These are phyloP conservation scores for Temnopleurus reevesii DNA, from an alignment of 53 echinoderm and acorn worm species.

Conservation along the genomic window DNA sequence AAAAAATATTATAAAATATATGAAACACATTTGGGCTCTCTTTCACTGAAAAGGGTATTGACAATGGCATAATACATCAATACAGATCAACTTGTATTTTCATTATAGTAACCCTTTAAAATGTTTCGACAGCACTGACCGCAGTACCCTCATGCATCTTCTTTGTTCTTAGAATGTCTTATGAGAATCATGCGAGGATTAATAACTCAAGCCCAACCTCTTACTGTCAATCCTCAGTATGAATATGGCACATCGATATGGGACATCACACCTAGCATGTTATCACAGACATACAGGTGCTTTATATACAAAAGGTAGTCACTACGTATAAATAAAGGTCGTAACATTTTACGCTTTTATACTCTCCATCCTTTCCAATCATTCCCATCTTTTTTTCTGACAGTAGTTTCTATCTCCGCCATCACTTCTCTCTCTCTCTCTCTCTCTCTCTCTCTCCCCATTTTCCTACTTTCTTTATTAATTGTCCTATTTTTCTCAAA, in stretches of 20 bases:
- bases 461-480: constrained; percentile 1
- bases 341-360: too few species aligned
- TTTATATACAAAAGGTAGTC: background rate
- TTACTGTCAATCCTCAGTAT: background rate
- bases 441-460: background rate
- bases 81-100: too few species aligned
- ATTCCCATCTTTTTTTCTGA: background rate
- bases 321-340: too few species aligned
- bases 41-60: too few species aligned
- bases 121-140: too few species aligned
- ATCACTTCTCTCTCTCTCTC: background rate
- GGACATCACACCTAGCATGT: background rate
- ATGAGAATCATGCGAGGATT: background rate
- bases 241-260: background rate
- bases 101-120: too few species aligned
- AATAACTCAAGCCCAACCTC: background rate
- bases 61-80: too few species aligned
- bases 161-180: too few species aligned
- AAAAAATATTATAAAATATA: too few species aligned
- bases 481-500: background rate
- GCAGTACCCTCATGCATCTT: too few species aligned
- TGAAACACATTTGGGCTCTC: too few species aligned
- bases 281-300: constrained; percentile 11
- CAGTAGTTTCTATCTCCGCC: background rate
- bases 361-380: background rate